Base-by-base conservation (phyloP, 2,888 invertebrate species). In the Ophion slaviceki region DNA sequence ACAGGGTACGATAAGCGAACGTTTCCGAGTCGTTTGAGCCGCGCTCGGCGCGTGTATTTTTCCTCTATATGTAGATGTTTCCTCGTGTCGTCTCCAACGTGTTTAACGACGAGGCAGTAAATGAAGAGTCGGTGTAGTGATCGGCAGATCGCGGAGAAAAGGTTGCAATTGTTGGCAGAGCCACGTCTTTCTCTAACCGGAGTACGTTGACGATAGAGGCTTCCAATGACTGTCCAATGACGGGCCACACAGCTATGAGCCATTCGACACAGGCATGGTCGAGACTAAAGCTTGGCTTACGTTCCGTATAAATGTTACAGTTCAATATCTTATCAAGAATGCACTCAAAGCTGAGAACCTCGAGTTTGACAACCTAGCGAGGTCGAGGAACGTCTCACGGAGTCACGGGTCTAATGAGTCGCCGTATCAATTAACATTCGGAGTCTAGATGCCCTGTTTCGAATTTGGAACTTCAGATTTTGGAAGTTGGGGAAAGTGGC, bases 281-380 rank as follows among this genome's bases (percentile, higher is more conserved):
- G 20, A 14, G 40, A 11, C 40, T 47, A 62, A 40, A 80, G 36
- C 40, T 66, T 68, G 0, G 67, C 67, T 72, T 66, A 24, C 57
- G 53, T 36, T 40, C 62, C 45, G 40, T 6, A 53, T 24, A 61
- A 32, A 78, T 17, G 57, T 24, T 32, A 14, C 72, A 47, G 61
- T 32, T 53, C 17, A 61, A 71, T 79, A 75, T 62, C 75, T 81
- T 81, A 81, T 81, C 81, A 68, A 68, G 75, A 47, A 81, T 75
- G 81, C 75, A 75, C 75, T 81, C 36, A 61, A 68, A 81, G 68
- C 68, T 68, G 28, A 36, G 6, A 61, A 47, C 20, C 36, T 68
- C 24, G 53, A 20, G 74, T 77, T 57, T 77, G 67, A 81, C 68
- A 47, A 71, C 71, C 20, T 59, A 40, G 84, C 83, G 80, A 76